A percentile compares a stretch with the other conserved stretches of the same genome.
Conservation (phyloP, 2,888 invertebrate species). For the Rhodophaea formosa region DNA sequence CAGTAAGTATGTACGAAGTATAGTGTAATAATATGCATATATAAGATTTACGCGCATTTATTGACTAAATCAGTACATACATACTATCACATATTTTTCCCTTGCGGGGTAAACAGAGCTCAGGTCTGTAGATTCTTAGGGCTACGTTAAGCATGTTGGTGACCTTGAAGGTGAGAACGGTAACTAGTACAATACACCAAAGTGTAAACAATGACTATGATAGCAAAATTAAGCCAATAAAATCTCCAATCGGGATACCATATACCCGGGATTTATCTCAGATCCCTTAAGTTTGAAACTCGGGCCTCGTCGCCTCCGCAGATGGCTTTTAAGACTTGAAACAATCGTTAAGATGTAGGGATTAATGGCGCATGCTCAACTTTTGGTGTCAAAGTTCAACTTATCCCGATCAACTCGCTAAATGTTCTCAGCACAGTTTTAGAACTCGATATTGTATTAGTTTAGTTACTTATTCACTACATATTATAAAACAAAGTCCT, state of each 20-base stretch:
- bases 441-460: slow-evolving; percentile 15
- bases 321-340: slow-evolving; percentile 64
- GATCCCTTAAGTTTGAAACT: slow-evolving; percentile 47
- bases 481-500: no score
- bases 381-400: slow-evolving; percentile 28
- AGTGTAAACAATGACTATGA: slow-evolving; percentile 1
- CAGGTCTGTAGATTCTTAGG: no score
- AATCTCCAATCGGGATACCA: slow-evolving; percentile 48
- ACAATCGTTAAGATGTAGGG: slow-evolving; percentile 60
- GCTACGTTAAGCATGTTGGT: no score
- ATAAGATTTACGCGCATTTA: no score
- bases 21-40: no score
- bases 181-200: no score
- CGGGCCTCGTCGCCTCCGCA: slow-evolving; percentile 48
- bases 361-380: slow-evolving; percentile 47
- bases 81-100: no score
- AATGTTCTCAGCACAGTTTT: slow-evolving; percentile 25
- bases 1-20: no score
- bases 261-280: slow-evolving; percentile 42
- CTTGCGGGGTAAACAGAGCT: no score
- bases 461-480: slow-evolving; percentile 12
- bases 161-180: no score
- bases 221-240: slow-evolving; percentile 19
- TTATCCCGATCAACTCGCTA: slow-evolving; percentile 38
- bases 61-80: no score